Evolutionary conservation across 2,888 invertebrate species (phyloP).

Genomic region (Himalopsyche anomala): DNA sequence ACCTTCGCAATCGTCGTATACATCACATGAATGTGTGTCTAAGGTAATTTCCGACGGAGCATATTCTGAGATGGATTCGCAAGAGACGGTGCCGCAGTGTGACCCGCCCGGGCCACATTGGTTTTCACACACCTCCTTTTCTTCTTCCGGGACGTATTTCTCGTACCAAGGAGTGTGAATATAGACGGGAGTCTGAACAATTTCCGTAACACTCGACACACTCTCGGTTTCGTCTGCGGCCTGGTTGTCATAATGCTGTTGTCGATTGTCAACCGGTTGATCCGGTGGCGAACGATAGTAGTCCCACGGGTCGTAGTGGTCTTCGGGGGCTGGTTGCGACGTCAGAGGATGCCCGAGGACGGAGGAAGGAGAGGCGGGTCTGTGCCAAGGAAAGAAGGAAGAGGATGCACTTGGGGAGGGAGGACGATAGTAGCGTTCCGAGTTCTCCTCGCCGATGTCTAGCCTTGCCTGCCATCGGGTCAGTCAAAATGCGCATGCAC

Average conservation of each 20-base stretch:
- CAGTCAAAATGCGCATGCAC: constrained; percentile 66
- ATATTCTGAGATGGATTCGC: background rate
- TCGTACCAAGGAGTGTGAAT: constrained; percentile 61
- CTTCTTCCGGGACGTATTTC: constrained; percentile 55
- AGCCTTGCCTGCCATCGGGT: constrained; percentile 65
- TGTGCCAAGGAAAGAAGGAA: constrained; percentile 74
- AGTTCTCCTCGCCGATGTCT: constrained; percentile 60
- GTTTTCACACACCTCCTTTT: constrained; percentile 35
- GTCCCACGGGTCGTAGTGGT: constrained; percentile 85
- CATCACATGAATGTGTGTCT: background rate
- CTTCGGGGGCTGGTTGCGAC: constrained; percentile 70
- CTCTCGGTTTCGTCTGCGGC: constrained; percentile 59
- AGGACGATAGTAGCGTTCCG: constrained; percentile 70
- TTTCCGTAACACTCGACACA: background rate
- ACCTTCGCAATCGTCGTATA: background rate
- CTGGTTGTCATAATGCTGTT: constrained; percentile 65
- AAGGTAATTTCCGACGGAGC: background rate
- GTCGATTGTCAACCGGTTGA: constrained; percentile 64
- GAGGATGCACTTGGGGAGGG: constrained; percentile 69
- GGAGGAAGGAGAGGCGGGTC: constrained; percentile 71
- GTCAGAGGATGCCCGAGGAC: constrained; percentile 71
- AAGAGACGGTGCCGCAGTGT: constrained; percentile 55
- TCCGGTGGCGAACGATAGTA: constrained; percentile 71
- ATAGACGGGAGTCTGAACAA: background rate
- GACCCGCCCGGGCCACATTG: constrained; percentile 58